Percentiles rank a stretch among this genome's conserved stretches.
Conservation (phyloP, 2,888 invertebrate genomes). For the Megastigmus dorsalis region DNA sequence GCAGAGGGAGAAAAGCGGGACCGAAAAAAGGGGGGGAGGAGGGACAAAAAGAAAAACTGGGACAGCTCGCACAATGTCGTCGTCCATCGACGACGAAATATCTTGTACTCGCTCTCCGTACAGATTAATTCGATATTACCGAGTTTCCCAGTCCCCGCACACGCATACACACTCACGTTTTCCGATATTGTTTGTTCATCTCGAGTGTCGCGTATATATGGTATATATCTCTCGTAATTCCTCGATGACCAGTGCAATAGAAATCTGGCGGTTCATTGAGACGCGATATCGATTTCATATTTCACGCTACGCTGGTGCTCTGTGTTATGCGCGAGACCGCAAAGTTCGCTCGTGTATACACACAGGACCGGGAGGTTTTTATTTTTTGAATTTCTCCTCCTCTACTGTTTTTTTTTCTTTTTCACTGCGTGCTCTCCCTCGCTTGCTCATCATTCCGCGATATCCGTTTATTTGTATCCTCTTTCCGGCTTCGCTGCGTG, state of each 20-base stretch:
- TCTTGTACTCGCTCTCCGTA: background rate
- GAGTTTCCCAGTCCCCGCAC: too few species aligned
- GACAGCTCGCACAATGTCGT: background rate
- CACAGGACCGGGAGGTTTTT: background rate
- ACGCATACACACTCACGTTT: background rate
- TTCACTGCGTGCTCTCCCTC: background rate
- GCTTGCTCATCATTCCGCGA: background rate
- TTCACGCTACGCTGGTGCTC: constrained; percentile 59
- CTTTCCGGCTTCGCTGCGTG: constrained; percentile 10
- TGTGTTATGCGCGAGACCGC: constrained; percentile 57
- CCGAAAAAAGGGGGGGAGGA: background rate
- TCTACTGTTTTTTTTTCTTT: background rate
- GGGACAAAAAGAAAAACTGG: background rate
- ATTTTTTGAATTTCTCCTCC: too few species aligned
- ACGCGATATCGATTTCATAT: constrained; percentile 64
- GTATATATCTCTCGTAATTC: constrained; percentile 5
- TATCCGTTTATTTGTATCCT: constrained; percentile 8
- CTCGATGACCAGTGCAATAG: constrained; percentile 47
- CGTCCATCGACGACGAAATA: too few species aligned
- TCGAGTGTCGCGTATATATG: constrained; percentile 5
- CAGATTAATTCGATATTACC: constrained; percentile 36
- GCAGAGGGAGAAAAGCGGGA: constrained; percentile 1
- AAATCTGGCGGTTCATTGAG: constrained; percentile 54
- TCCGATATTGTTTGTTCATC: constrained; percentile 29
- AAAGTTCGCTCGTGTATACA: background rate